Evolutionary conservation across 2,113 vertebrate genomes (phyloP).

Genomic region (Lepidothrix coronata): DNA sequence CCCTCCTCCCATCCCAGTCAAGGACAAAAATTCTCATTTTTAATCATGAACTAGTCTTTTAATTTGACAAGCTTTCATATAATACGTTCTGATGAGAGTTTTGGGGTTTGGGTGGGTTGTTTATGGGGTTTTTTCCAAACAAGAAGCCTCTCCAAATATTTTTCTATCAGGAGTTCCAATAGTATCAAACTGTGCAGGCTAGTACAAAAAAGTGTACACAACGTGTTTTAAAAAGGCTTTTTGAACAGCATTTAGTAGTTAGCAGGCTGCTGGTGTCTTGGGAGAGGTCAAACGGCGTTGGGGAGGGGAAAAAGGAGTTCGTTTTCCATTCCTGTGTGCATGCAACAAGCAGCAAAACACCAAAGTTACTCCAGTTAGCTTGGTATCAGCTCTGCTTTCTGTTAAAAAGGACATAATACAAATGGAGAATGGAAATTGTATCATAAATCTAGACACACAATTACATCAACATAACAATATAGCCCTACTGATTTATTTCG

Average conservation of each 20-base stretch:
- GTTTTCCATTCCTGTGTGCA: slow-evolving; percentile 91
- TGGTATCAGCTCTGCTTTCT: slow-evolving; percentile 85
- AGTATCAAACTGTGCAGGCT: slow-evolving; percentile 64
- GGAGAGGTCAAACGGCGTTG: slow-evolving; percentile 86
- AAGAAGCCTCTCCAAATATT: slow-evolving; percentile 68
- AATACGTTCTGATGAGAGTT: slow-evolving; percentile 32
- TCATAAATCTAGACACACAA: slow-evolving; percentile 74
- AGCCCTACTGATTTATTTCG: slow-evolving; percentile 19
- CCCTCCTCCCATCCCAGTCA: slow-evolving; percentile 43
- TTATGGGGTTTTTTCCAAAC: background rate
- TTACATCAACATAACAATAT: slow-evolving; percentile 69
- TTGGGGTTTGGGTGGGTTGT: background rate
- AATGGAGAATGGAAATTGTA: slow-evolving; percentile 79
- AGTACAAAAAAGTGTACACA: slow-evolving; percentile 61
- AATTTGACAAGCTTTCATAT: slow-evolving; percentile 53
- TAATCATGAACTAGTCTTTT: background rate
- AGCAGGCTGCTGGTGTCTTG: slow-evolving; percentile 86
- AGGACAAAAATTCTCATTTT: slow-evolving; percentile 34
- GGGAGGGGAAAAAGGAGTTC: slow-evolving; percentile 83
- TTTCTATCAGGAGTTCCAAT: slow-evolving; percentile 58
- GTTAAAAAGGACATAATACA: slow-evolving; percentile 83
- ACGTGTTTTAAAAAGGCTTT: slow-evolving; percentile 68
- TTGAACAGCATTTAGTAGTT: slow-evolving; percentile 82
- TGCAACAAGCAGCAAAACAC: slow-evolving; percentile 96
- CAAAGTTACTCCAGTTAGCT: slow-evolving; percentile 87